Percentiles rank a stretch among this genome's conserved stretches.
Evolutionary conservation across 2,797 vertebrate genomes (phyloP).

Genomic region (Hipposideros larvatus): DNA sequence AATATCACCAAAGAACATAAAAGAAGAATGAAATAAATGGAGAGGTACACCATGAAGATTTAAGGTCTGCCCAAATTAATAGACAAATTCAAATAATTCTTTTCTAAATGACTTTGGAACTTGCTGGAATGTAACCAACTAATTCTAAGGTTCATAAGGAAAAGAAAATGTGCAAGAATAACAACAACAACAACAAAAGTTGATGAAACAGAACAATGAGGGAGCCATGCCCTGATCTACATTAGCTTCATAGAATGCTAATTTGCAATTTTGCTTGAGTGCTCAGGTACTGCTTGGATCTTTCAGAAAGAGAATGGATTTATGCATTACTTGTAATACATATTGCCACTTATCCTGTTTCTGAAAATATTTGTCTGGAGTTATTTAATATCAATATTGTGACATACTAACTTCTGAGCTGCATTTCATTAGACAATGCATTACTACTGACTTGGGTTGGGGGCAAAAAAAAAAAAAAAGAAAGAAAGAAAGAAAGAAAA

Average conservation of each 20-base stretch:
- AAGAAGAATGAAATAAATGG: neutral
- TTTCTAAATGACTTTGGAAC: neutral
- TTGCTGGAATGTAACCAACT: neutral
- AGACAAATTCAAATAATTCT: neutral
- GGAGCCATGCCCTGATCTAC: accelerated
- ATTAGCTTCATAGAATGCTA: accelerated
- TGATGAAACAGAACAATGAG: neutral
- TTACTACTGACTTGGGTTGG: neutral
- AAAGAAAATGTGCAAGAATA: neutral
- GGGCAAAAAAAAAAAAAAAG: neutral
- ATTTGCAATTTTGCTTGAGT: neutral
- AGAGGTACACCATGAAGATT: neutral
- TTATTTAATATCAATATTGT: neutral
- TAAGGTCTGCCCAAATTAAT: neutral
- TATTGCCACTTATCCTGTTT: neutral
- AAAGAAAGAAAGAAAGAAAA: neutral
- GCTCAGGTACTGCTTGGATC: neutral
- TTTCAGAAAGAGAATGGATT: neutral
- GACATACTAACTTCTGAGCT: neutral
- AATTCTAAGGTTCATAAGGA: neutral
- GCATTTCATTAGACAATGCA: neutral
- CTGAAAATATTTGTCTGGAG: neutral
- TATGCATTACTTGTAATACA: neutral
- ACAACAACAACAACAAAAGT: neutral
- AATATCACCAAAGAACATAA: neutral